Evolutionary conservation across 2,888 invertebrate species (phyloP).

Genomic region (Labia minor): DNA sequence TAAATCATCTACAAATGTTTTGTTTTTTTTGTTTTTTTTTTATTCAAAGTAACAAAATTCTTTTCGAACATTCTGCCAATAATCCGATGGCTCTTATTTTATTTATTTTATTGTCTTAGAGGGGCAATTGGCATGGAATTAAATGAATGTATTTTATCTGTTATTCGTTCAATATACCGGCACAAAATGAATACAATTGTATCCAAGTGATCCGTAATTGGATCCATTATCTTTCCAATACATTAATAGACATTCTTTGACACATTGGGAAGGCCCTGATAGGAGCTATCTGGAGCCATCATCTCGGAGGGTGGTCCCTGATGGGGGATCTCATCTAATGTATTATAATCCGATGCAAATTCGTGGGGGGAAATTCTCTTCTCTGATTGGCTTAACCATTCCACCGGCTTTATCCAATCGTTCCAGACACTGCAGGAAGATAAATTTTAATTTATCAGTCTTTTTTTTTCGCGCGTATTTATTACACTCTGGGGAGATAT

Average conservation of each 20-base stretch:
- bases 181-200: not conserved
- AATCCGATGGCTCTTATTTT: not conserved
- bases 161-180: not conserved
- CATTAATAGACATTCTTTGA: not conserved
- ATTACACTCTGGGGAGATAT: not conserved
- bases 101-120: conserved; percentile 1
- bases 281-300: not conserved
- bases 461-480: not conserved
- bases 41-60: not conserved
- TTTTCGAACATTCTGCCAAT: not conserved
- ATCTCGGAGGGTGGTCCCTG: not conserved
- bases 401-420: conserved; percentile 8
- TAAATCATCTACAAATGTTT: not conserved
- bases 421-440: not conserved
- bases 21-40: not conserved
- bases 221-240: not conserved
- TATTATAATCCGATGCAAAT: conserved; percentile 13
- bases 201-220: not conserved
- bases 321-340: conserved; percentile 9
- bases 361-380: not conserved
- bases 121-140: not conserved
- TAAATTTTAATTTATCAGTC: not conserved
- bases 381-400: conserved; percentile 4
- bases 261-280: not conserved
- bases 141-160: not conserved